phyloP scores from a whole-genome alignment of 2,888 invertebrate genomes.

The Plebejus melissa region DNA sequence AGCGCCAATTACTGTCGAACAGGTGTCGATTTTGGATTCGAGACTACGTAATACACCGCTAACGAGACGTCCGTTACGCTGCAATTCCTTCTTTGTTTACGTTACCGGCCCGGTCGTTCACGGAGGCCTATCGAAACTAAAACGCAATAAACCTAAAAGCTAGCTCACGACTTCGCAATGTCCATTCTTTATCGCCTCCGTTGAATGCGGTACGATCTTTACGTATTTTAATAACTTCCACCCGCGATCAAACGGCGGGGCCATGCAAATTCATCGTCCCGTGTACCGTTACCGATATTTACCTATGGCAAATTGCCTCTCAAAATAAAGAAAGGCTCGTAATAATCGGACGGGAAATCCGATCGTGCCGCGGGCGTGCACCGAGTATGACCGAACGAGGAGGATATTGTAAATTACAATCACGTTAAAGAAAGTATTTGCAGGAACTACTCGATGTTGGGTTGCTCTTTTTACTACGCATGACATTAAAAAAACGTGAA shows the following conservation, averaged over 20 bases:
- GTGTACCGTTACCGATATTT: slow-evolving; percentile 68
- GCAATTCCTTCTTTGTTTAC: slow-evolving; percentile 67
- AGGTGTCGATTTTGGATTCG: slow-evolving; percentile 43
- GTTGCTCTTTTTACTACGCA: slow-evolving; percentile 36
- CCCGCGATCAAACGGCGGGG: slow-evolving; percentile 66
- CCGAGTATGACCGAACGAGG: slow-evolving; percentile 46
- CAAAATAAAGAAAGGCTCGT: slow-evolving; percentile 66
- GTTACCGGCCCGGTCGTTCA: slow-evolving; percentile 47
- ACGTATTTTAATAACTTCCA: slow-evolving; percentile 74
- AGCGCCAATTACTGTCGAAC: slow-evolving; percentile 42
- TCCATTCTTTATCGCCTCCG: slow-evolving; percentile 66
- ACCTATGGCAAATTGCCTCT: slow-evolving; percentile 60
- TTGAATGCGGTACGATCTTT: slow-evolving; percentile 67
- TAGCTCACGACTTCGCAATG: slow-evolving; percentile 69
- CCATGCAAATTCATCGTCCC: slow-evolving; percentile 69
- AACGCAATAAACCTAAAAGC: slow-evolving; percentile 72
- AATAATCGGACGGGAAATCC: slow-evolving; percentile 71
- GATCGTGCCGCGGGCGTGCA: slow-evolving; percentile 56
- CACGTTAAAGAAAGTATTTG: slow-evolving; percentile 37
- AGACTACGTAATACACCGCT: slow-evolving; percentile 55
- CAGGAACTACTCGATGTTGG: slow-evolving; percentile 34
- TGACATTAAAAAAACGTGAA: slow-evolving; percentile 55
- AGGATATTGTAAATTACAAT: slow-evolving; percentile 48
- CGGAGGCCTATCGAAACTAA: slow-evolving; percentile 56
- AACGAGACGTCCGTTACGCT: slow-evolving; percentile 62